Base-by-base conservation (phyloP, 2,888 invertebrate species). In the Andrena hattorfiana region DNA sequence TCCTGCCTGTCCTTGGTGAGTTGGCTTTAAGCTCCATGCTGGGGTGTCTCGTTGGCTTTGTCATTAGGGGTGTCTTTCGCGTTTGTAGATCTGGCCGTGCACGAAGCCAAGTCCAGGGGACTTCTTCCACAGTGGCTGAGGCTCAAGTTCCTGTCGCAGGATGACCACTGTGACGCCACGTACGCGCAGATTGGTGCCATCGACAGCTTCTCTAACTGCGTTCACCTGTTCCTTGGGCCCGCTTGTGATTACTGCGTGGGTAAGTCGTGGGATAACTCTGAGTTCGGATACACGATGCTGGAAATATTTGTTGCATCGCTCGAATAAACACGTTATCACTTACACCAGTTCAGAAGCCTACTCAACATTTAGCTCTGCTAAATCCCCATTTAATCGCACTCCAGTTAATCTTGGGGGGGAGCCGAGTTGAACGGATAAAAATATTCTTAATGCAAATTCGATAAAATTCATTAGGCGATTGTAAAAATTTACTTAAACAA, bases 181-280 rank as follows among this genome's bases (percentile, higher is more conserved):
- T 96, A 96, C 92, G 97, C 97, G 0, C 96, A 97, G 69, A 96
- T 97, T 68, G 95, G 95, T 0, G 96, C 97, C 0, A 96, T 97
- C 89, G 96, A 97, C 89, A 96, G 96, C 1, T 96, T 96, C 92
- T 95, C 95, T 16, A 95, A 96, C 89, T 97, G 97, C 92, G 96
- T 97, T 0, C 96, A 97, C 90, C 96, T 97, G 0, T 96, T 97
- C 90, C 96, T 98, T 88, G 98, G 98, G 10, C 97, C 97, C 0
- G 95, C 97, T 0, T 98, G 98, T 89, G 98, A 98, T 90, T 97
- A 96, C 93, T 96, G 97, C 35, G 94, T 97, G 71, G 97, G 98
- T 98, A 94, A 96, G 96, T 95, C 28, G 20, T 2, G 30, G 35
- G 42, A 42, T 13, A 42, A 13, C 10, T 3, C 42, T 42, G 3